A percentile compares a stretch with the other conserved stretches of the same genome.
These are phyloP conservation scores for Vicugna pacos DNA, from an alignment of 2,113 vertebrate genomes.

Conservation along the genomic window DNA sequence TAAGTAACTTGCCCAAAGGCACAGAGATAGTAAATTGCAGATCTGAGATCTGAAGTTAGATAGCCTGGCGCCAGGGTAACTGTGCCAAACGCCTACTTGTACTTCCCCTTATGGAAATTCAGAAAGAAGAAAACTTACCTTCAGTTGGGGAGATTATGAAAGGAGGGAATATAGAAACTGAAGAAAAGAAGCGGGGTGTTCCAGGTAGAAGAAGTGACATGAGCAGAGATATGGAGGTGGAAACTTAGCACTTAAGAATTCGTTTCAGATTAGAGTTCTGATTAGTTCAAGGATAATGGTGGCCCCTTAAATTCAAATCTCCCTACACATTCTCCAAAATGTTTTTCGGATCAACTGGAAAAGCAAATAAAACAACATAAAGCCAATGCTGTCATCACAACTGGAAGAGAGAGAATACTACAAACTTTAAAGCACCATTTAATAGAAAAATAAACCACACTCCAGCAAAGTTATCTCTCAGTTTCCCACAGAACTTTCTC, in stretches of 20 bases:
- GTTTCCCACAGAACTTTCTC: neutral
- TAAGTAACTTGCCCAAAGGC: neutral
- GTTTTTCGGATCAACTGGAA: neutral
- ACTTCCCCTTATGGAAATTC: neutral
- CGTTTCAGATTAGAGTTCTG: neutral
- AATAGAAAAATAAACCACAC: neutral
- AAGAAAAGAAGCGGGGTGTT: neutral
- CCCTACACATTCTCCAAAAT: neutral
- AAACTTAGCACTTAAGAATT: neutral
- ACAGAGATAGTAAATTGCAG: neutral
- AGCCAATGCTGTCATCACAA: neutral
- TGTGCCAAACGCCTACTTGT: neutral
- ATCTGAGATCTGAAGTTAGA: slow-evolving; percentile 18
- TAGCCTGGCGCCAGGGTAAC: neutral
- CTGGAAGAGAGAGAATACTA: neutral
- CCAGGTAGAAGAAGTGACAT: neutral
- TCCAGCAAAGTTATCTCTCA: neutral
- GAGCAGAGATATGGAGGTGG: neutral
- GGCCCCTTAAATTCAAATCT: neutral
- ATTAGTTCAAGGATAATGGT: neutral
- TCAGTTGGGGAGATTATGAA: neutral
- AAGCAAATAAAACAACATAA: neutral
- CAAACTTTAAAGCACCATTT: neutral
- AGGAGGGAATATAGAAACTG: neutral
- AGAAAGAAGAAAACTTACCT: neutral